Evolutionary conservation across 2,113 vertebrate species (phyloP), one percentile per base, ranked within the genome.

Genomic region (Holacanthus passer): DNA sequence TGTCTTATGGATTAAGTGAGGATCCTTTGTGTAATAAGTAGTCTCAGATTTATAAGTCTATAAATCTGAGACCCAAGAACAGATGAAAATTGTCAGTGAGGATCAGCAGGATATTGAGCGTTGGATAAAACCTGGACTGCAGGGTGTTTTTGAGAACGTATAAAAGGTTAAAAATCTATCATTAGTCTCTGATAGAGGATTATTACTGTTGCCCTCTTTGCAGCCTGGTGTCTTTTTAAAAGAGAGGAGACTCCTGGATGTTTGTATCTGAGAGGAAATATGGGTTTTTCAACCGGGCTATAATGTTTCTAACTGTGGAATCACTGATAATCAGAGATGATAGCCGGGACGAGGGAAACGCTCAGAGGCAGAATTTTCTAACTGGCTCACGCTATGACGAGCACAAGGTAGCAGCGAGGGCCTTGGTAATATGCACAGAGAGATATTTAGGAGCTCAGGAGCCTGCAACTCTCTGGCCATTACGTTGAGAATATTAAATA

Each of bases 401-500:
- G 24, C 59, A 39, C 31, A 69, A 31, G 13, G 27, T 56, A 37
- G 62, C 62, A 29, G 55, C 17, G 11, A 73, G 56, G 52, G 81
- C 62, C 53, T 83, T 83, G 69, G 73, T 71, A 83, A 73, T 52
- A 74, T 71, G 55, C 76, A 56, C 39, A 82, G 22, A 50, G n/a
- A 72, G 29, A 73, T 55, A 62, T 79, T n/a, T 43, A 72, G 68
- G 14, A 29, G 43, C 53, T 75, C 47, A 29, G 53, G 1, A 29
- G 72, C 37, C 37, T 48, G 32, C 20, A 75, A 75, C 39, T 68
- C 48, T 85, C 50, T 29, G 31, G 11, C 22, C n/a, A 47, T 43
- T 35, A 69, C 78, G 50, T 17, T 2, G 10, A 59, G 64, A 82
- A 85, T 80, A 88, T 65, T 58, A 73, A 80, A 82, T 73, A 69